Evolutionary conservation across 2,888 invertebrate genomes (phyloP), one percentile per base, ranked within the genome.

Genomic region (Eupeodes luniger): DNA sequence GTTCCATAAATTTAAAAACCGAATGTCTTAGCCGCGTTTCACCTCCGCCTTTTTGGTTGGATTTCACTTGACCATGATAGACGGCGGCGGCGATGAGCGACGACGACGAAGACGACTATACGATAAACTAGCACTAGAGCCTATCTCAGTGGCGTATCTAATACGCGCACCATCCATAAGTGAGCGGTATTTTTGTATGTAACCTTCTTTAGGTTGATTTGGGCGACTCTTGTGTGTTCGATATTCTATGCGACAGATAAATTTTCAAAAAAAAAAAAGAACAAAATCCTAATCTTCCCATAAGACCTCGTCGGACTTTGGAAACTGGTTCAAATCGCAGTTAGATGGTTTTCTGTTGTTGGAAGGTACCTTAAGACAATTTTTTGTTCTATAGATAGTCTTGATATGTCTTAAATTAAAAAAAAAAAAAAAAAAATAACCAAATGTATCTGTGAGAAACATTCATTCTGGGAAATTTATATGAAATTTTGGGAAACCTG

Each of bases 401-500:
- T 27, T 66, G 66, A 66, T 66, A 16, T 53, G 47, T 19, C 47
- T 49, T 27, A 27, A 27, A 27, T 27, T 27, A 27, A 47, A 59
- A 59, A 76, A 47, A 77, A 55, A 55, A 27, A 47, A 59, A 59
- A 76, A 47, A 77, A 55, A 55, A 11, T 14, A 55, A 55, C 69
- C 61, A 61, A 57, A 81, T 57, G 66, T 80, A 81, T 88, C 85
- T 70, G 82, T 89, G 89, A 89, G 89, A 89, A 89, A 89, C 85
- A 89, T 85, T 85, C 72, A 82, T 89, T 89, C 89, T 85, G 89
- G 89, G 89, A 89, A 89, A 89, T 89, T 89, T 89, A 89, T 85
- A 85, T 81, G 85, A 89, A 89, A 89, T 89, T 89, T 89, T 89
- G 51, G 85, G 89, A 89, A 89, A 85, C 89, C 89, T 89, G 85